These are phyloP conservation scores for Eupithecia abbreviata DNA, from an alignment of 2,888 invertebrate genomes.

Conservation along the genomic window DNA sequence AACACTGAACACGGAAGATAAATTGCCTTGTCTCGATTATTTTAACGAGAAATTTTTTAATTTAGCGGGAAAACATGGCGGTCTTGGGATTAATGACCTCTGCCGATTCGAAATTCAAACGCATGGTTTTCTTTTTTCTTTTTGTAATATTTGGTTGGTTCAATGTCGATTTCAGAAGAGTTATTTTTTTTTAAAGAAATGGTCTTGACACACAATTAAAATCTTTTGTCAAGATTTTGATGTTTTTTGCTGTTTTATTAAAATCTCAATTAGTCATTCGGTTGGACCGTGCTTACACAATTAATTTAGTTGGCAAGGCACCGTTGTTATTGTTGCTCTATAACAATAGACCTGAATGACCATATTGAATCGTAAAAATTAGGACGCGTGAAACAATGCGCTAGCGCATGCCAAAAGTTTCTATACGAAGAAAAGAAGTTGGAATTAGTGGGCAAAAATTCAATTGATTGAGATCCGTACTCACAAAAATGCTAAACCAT, in stretches of 20 bases:
- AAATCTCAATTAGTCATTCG: background rate
- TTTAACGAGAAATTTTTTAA: constrained; percentile 41
- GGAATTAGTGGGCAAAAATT: background rate
- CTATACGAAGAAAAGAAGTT: constrained; percentile 13
- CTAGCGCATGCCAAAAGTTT: constrained; percentile 59
- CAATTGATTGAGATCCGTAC: background rate
- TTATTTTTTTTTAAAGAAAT: background rate
- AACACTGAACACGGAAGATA: constrained; percentile 42
- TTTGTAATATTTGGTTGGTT: background rate
- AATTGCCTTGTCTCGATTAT: constrained; percentile 43
- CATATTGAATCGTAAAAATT: constrained; percentile 56
- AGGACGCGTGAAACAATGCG: constrained; percentile 63
- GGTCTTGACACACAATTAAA: background rate
- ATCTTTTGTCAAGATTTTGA: background rate
- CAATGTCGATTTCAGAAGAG: background rate
- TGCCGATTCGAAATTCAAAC: constrained; percentile 18
- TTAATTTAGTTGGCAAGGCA: constrained; percentile 44
- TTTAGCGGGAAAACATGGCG: constrained; percentile 37
- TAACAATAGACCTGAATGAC: constrained; percentile 45
- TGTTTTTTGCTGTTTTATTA: background rate
- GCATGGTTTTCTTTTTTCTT: background rate
- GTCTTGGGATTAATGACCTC: constrained; percentile 43
- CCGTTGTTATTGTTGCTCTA: constrained; percentile 42
- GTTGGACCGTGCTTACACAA: background rate
- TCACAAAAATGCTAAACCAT: background rate